phyloP scores from a whole-genome alignment of 2,797 vertebrate genomes.

The Etheostoma perlongum region DNA sequence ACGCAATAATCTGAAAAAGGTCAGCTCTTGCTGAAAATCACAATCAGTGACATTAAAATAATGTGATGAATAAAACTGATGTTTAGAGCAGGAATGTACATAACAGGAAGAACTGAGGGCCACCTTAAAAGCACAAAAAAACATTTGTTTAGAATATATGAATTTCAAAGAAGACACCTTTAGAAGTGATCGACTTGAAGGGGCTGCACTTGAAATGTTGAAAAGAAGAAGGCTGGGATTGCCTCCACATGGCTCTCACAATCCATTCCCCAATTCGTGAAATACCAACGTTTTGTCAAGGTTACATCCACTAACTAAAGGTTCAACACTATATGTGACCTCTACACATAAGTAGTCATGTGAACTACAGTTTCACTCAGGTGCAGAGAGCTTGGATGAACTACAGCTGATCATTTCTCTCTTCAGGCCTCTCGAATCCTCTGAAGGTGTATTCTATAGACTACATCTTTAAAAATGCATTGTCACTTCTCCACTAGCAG shows the following conservation, averaged over 20 bases:
- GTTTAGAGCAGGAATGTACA: slow-evolving; percentile 22
- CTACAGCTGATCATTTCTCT: slow-evolving; percentile 18
- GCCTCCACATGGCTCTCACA: no score
- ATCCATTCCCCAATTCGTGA: no score
- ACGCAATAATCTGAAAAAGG: slow-evolving; percentile 56
- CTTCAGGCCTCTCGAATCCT: neutral
- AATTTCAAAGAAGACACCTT: neutral
- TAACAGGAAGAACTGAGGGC: slow-evolving; percentile 25
- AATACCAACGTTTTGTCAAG: no score
- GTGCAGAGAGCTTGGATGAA: neutral
- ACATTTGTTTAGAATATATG: neutral
- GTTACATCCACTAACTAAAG: no score
- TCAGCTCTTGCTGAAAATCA: slow-evolving; percentile 56
- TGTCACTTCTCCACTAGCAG: slow-evolving; percentile 20
- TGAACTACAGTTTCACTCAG: neutral
- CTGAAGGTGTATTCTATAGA: slow-evolving; percentile 35
- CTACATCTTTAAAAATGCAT: slow-evolving; percentile 68
- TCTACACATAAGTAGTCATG: neutral
- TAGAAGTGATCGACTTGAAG: no score
- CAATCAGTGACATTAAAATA: slow-evolving; percentile 71
- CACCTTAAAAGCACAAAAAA: slow-evolving; percentile 15
- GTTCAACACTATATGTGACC: neutral
- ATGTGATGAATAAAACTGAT: slow-evolving; percentile 57
- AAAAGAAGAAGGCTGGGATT: no score
- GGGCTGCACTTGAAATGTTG: no score